Base-by-base conservation (phyloP, 2,797 vertebrate genomes). In the Adelosebastes latens region DNA sequence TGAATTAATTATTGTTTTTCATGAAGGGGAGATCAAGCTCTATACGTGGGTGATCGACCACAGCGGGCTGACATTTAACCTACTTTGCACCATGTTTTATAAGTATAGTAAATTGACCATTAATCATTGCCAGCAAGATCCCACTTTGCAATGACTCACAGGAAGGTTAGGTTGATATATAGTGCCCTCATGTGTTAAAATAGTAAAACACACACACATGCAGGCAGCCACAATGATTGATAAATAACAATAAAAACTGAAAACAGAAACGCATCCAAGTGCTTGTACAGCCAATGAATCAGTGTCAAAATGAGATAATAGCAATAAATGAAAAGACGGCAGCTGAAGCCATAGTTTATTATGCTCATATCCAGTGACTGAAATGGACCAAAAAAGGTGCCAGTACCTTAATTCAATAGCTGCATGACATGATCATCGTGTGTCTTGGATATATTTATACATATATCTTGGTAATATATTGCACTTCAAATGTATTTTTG, bases 101-200 rank as follows among this genome's bases (percentile, higher is more conserved):
- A 42, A 49, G 10, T 18, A 42, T 0, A 13, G 14, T n/a, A 39
- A 58, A 74, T 25, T 42, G 60, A 5, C 16, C 4, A 31, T 59
- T 39, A 20, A 31, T 8, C 4, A 60, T 2, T 49, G 4, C 31
- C 52, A 25, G 32, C 13, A 62, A 39, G 20, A 29, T 25, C 49
- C 6, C 8, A 1, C 12, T 66, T 24, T 53, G 13, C 34, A 52
- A 6, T 62, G 65, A 60, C 31, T 36, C 11, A 25, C 2, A 59
- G 16, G 14, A 59, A 31, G 4, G 75, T 70, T 65, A 62, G 12
- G 36, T 90, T 85, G 77, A 69, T 49, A 22, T 32, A 75, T 74
- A 89, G 82, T 80, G 89, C 89, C 92, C 91, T 77, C 92, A 8
- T 77, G 90, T 95, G 93, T 89, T 81, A 1, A 18, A 77, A 79